Percentiles rank a stretch among this genome's conserved stretches.
phyloP scores from a whole-genome alignment of 1,140 invertebrate genomes.

The Brachionus sp. region DNA sequence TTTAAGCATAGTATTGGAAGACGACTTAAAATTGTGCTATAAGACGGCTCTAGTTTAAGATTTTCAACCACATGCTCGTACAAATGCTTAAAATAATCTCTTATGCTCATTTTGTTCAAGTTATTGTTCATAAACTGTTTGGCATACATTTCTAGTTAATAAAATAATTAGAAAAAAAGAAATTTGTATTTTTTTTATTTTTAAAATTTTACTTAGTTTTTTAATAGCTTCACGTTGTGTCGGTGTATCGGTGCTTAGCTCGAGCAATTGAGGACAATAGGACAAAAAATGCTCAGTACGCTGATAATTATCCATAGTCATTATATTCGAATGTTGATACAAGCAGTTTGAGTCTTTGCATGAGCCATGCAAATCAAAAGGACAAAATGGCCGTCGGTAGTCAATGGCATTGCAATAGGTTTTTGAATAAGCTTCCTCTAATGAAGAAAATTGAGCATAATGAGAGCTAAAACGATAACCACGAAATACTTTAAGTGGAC shows the following conservation, averaged over 20 bases:
- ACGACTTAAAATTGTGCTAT: slow-evolving; percentile 36
- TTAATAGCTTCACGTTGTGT: slow-evolving; percentile 7
- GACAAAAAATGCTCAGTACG: slow-evolving; percentile 43
- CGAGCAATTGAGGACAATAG: slow-evolving; percentile 19
- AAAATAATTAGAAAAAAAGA: neutral
- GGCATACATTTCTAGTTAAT: slow-evolving; percentile 5
- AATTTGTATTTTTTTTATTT: neutral
- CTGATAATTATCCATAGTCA: slow-evolving; percentile 45
- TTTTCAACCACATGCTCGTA: slow-evolving; percentile 40
- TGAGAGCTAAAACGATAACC: slow-evolving; percentile 41
- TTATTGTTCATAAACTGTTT: slow-evolving; percentile 43
- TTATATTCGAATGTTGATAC: slow-evolving; percentile 30
- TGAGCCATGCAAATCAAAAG: slow-evolving; percentile 44
- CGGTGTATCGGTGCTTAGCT: slow-evolving; percentile 4
- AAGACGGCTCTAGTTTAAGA: slow-evolving; percentile 13
- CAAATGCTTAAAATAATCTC: slow-evolving; percentile 40
- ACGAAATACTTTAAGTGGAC: slow-evolving; percentile 24
- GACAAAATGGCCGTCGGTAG: slow-evolving; percentile 34
- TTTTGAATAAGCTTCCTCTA: slow-evolving; percentile 42
- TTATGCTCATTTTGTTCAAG: slow-evolving; percentile 39
- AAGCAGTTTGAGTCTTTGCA: slow-evolving; percentile 43
- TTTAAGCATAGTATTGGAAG: slow-evolving; percentile 11
- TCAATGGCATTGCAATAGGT: slow-evolving; percentile 18
- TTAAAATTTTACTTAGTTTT: slow-evolving; percentile 9
- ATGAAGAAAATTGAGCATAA: neutral